Percentiles rank a stretch among this genome's conserved stretches.
These are phyloP conservation scores for Caenorhabditis panamensis DNA, from an alignment of 2,888 invertebrate genomes.

Conservation along the genomic window DNA sequence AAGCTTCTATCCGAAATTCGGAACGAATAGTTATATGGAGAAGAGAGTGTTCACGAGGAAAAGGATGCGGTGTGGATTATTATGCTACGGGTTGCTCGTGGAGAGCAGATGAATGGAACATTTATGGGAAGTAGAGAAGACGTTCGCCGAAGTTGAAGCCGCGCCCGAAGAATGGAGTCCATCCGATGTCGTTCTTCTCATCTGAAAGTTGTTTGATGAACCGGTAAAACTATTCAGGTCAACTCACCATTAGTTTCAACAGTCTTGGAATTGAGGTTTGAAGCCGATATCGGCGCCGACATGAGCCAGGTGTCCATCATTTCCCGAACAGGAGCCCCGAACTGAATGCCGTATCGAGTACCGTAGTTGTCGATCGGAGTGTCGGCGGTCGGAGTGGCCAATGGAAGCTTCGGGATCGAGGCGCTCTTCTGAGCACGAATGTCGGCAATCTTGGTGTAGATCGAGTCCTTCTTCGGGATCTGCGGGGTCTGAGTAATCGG, in stretches of 20 bases:
- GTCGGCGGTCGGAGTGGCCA: slow-evolving; percentile 12
- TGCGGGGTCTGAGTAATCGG: slow-evolving; percentile 22
- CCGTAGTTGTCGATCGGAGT: background rate
- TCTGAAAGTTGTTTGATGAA: background rate
- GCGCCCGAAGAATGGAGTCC: slow-evolving; percentile 54
- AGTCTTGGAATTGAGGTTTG: background rate
- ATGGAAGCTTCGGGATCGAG: slow-evolving; percentile 28
- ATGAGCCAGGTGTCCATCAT: slow-evolving; percentile 25
- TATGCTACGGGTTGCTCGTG: background rate
- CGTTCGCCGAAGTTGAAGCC: slow-evolving; percentile 59
- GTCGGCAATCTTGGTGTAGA: background rate
- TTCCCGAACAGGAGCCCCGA: slow-evolving; percentile 20
- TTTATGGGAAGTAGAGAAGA: slow-evolving; percentile 33
- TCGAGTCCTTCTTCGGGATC: slow-evolving; percentile 5
- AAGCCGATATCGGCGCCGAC: background rate
- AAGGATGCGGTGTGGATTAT: background rate
- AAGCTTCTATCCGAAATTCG: background rate
- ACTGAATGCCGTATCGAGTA: slow-evolving; percentile 12
- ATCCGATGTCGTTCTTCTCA: slow-evolving; percentile 4
- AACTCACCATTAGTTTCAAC: background rate
- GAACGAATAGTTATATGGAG: background rate
- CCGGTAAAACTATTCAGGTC: background rate
- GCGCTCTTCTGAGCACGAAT: slow-evolving; percentile 21
- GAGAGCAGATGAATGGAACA: background rate
- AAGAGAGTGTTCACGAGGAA: background rate